Evolutionary conservation across 2,113 vertebrate genomes (phyloP).

Genomic region (Xiphophorus maculatus): DNA sequence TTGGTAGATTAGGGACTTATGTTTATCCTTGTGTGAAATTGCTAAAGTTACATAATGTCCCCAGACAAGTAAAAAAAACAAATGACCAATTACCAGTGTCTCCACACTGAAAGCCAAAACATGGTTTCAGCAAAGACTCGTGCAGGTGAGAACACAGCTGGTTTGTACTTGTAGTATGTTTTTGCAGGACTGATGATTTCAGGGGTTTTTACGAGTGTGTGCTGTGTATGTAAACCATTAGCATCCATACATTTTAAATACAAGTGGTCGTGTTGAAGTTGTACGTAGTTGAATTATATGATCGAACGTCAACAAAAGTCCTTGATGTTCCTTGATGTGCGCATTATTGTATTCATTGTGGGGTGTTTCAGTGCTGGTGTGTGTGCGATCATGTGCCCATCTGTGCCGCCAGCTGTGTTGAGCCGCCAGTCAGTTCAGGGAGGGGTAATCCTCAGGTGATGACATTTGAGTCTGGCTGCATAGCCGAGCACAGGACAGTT

Average conservation of each 20-base stretch:
- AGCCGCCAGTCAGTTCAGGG: constrained; percentile 25
- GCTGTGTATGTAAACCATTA: not conserved
- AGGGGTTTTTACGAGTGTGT: not conserved
- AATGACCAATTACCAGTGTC: constrained; percentile 58
- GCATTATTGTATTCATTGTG: not conserved
- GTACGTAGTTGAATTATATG: too few species aligned
- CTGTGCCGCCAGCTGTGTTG: constrained; percentile 8
- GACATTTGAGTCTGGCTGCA: constrained; percentile 38
- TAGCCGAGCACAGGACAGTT: constrained; percentile 12
- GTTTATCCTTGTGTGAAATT: constrained; percentile 32
- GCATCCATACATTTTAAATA: not conserved
- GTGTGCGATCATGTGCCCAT: not conserved
- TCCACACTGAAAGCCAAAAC: constrained; percentile 39
- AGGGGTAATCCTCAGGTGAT: constrained; percentile 47
- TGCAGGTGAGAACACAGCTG: constrained; percentile 38
- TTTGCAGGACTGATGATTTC: not conserved
- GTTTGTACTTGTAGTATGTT: constrained; percentile 1
- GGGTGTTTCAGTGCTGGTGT: not conserved
- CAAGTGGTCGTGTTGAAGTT: not conserved
- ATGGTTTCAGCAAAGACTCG: constrained; percentile 25
- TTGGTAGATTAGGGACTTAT: constrained; percentile 29
- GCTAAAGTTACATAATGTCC: constrained; percentile 56
- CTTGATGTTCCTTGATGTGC: not conserved
- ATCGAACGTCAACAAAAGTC: too few species aligned
- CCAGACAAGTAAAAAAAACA: constrained; percentile 58